These are phyloP conservation scores for Oligia latruncula DNA, from an alignment of 2,888 invertebrate genomes.

Conservation along the genomic window DNA sequence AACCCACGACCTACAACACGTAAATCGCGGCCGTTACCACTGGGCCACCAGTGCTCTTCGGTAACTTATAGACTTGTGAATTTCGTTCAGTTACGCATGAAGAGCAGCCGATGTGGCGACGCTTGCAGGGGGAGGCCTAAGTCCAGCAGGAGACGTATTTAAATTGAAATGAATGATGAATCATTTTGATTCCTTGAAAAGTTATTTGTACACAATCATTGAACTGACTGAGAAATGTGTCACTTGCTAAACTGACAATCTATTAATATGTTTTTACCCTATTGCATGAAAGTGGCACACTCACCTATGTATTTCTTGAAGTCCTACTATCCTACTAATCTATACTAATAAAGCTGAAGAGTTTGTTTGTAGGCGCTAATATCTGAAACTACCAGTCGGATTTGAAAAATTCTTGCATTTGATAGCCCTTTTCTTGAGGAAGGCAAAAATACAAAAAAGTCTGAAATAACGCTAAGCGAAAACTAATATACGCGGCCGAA, in stretches of 20 bases:
- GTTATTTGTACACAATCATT: background rate
- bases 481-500: too few relatives aligned
- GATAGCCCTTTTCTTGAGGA: too few relatives aligned
- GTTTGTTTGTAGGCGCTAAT: too few relatives aligned
- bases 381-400: too few relatives aligned
- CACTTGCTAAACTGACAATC: slow-evolving; percentile 30
- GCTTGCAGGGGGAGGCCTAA: background rate
- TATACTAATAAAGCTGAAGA: too few relatives aligned
- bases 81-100: background rate
- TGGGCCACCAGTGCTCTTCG: too few relatives aligned
- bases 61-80: background rate
- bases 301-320: slow-evolving; percentile 17
- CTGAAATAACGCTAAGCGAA: too few relatives aligned
- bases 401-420: too few relatives aligned
- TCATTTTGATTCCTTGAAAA: background rate
- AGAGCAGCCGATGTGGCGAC: background rate
- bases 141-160: background rate
- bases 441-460: too few relatives aligned
- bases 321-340: background rate
- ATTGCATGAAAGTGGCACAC: slow-evolving; percentile 13
- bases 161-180: too few relatives aligned
- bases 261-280: slow-evolving; percentile 19
- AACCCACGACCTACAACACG: too few relatives aligned
- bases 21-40: too few relatives aligned
- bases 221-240: slow-evolving; percentile 20